Evolutionary conservation across 2,113 vertebrate species (phyloP), one percentile per base, ranked within the genome.

Genomic region (Sphaerodactylus townsendi): DNA sequence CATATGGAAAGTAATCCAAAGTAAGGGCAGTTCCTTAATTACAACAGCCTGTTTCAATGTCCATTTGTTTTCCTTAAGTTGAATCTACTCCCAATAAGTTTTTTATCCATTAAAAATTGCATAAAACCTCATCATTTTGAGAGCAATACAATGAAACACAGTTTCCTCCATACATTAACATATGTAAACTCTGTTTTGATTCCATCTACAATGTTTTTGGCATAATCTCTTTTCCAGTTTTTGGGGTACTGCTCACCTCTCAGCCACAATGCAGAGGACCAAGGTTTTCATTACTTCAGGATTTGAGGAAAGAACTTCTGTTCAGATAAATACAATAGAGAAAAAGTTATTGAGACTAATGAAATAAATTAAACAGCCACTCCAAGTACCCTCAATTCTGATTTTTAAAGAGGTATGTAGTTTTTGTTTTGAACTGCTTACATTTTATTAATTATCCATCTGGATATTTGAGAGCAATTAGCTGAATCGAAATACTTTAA

Each of bases 401-500:
- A 5, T 8, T 71, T 82, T 75, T 37, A 72, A 65, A 72, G 23
- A 85, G 76, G 1, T 39, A 33, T 37, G 4, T 6, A 62, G 53
- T 37, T 79, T 65, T 21, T 46, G 62, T 44, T 85, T 80, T 64
- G 53, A n/a, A 82, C 10, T 86, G 2, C 3, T 65, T 21, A 56
- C 2, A 53, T 1, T 23, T 77, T 1, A 69, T 4, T 33, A 84
- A 87, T 75, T 65, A 83, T 86, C 83, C 84, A 35, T 46, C 0
- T 0, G 85, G 50, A 44, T 92, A 87, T 89, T 94, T 82, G 87
- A 89, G 84, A 87, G 73, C 66, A 93, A 92, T 90, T 93, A 62
- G 66, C 0, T 1, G 80, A 90, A 90, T 15, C 28, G 48, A 87
- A 93, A 90, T 66, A 87, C 76, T 92, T 89, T 73, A 90, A 83